Evolutionary conservation across 2,797 vertebrate genomes (phyloP).

Genomic region (Clamator glandarius): DNA sequence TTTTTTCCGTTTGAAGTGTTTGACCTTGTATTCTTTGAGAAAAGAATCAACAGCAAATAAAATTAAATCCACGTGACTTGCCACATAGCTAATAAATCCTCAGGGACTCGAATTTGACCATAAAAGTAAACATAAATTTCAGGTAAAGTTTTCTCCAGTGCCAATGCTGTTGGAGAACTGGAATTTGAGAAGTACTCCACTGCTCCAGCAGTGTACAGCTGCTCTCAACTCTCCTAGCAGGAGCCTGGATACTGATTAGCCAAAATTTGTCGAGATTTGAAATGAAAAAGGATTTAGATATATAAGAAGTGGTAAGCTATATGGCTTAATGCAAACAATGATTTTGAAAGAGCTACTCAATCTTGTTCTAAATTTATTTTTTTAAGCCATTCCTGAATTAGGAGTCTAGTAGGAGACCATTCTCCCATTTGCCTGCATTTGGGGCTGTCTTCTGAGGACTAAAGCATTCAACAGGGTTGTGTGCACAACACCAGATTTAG

Average conservation of each 20-base stretch:
- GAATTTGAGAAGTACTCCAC: neutral
- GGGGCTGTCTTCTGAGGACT: neutral
- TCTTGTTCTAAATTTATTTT: accelerated
- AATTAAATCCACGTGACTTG: neutral
- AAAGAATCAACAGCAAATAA: neutral
- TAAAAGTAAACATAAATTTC: neutral
- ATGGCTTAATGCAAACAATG: neutral
- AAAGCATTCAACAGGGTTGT: neutral
- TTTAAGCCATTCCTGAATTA: neutral
- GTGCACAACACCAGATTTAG: neutral
- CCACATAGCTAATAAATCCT: neutral
- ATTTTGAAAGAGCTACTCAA: neutral
- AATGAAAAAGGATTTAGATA: neutral
- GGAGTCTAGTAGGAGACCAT: neutral
- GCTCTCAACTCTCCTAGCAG: neutral
- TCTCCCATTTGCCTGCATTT: neutral
- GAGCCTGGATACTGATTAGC: neutral
- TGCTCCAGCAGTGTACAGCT: neutral
- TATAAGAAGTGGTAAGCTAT: neutral
- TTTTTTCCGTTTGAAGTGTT: neutral
- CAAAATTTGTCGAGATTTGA: neutral
- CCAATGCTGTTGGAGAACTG: neutral
- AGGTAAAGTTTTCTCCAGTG: neutral
- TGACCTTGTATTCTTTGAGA: neutral
- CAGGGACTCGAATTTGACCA: neutral